Percentiles rank a stretch among this genome's conserved stretches.
These are phyloP conservation scores for Pharmacophagus antenor DNA, from an alignment of 2,888 invertebrate genomes.

Conservation along the genomic window DNA sequence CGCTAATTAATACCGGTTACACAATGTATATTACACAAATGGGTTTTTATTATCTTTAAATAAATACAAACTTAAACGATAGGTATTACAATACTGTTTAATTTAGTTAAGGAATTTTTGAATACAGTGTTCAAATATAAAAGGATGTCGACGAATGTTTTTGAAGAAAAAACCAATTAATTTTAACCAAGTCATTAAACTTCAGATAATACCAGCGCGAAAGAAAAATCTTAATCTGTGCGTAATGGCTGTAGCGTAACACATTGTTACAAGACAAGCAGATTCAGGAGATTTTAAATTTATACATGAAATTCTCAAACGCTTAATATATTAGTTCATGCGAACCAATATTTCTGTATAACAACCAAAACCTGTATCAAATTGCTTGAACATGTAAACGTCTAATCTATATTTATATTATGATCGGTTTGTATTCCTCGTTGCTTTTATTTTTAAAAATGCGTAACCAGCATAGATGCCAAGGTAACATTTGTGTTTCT, in stretches of 20 bases:
- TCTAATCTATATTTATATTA: background rate
- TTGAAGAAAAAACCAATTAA: background rate
- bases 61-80: background rate
- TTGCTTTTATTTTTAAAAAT: conserved; percentile 36
- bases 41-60: background rate
- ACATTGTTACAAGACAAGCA: background rate
- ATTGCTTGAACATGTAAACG: background rate
- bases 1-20: conserved; percentile 6
- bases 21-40: background rate
- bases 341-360: background rate
- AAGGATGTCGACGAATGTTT: background rate
- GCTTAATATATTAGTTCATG: background rate
- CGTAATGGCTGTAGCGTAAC: background rate
- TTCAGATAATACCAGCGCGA: background rate
- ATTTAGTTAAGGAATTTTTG: conserved; percentile 27
- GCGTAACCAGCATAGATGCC: conserved; percentile 35
- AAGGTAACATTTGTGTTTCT: conserved; percentile 37
- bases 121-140: background rate
- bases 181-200: background rate
- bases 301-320: too few relatives aligned
- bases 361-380: background rate
- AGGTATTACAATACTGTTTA: background rate
- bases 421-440: background rate
- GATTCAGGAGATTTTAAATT: background rate
- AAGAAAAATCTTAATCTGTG: background rate